Conservation (phyloP, 2,888 invertebrate genomes). For the Peribatodes rhomboidaria region DNA sequence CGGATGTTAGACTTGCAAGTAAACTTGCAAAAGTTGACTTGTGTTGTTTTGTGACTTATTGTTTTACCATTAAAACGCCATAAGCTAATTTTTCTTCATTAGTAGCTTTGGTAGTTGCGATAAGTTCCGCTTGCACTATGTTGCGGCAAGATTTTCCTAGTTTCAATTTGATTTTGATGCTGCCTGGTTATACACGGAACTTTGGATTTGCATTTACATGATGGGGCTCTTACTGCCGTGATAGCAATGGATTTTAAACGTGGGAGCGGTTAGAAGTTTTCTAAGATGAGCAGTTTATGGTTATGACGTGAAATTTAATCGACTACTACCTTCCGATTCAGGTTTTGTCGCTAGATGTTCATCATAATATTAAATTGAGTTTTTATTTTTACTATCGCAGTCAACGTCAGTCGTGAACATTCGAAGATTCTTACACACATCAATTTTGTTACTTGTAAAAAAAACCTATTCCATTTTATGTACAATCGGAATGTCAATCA, state of each 20-base stretch:
- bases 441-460: too few relatives aligned
- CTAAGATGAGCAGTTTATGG: constrained; percentile 22
- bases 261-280: constrained; percentile 36
- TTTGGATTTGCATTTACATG: constrained; percentile 60
- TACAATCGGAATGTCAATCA: too few relatives aligned
- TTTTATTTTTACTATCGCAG: not conserved
- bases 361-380: not conserved
- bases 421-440: not conserved
- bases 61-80: not conserved
- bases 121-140: not conserved
- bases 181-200: constrained; percentile 57
- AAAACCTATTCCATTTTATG: too few relatives aligned
- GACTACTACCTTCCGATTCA: constrained; percentile 2
- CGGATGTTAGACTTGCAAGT: constrained; percentile 17
- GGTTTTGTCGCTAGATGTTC: not conserved
- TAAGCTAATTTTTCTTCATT: not conserved
- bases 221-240: constrained; percentile 46
- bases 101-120: not conserved
- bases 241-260: constrained; percentile 43
- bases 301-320: constrained; percentile 23
- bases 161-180: constrained; percentile 11
- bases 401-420: too few relatives aligned
- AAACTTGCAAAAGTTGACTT: not conserved
- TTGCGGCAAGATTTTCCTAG: not conserved
- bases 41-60: not conserved